Base-by-base conservation (phyloP, 2,113 vertebrate species). In the Tinamus guttatus region DNA sequence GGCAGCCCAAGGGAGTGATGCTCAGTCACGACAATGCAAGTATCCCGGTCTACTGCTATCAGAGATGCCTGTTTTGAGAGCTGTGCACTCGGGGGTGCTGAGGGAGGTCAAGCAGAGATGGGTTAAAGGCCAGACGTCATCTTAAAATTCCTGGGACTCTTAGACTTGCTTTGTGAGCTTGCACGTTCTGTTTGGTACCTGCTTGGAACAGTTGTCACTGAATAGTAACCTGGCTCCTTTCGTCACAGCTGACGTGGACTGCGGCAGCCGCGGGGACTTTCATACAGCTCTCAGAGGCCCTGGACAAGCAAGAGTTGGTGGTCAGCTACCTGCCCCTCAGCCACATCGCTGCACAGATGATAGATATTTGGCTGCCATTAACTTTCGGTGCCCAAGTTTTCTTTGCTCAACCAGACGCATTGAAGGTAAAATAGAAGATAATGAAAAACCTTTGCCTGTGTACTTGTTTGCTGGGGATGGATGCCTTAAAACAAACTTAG, bases 291-390 rank as follows among this genome's bases (percentile, higher is more conserved):
- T 60, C 24, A 0, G 90, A 95, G 0, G 96, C 98, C 11, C 30
- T n/a, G 0, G 67, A 95, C 19, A 78, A 65, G n/a, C 99, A 99
- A 97, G 99, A 99, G 81, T 4, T 63, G 5, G 97, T 99, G 86
- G 95, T 99, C 93, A 99, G 99, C 94, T 99, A 99, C 92, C 98
- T 99, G 59, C 99, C 99, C 2, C 99, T 99, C 85, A 99, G 99
- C 81, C 99, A 99, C 90, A 87, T 99, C 2, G 98, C 99, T 0
- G 98, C 99, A 0, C 99, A 99, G 94, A 99, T 99, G 98, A 90
- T 98, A 1, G 99, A 99, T 68, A 97, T 99, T n/a, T 99, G 99
- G 99, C 34, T 98, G 9, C 81, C 98, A 18, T 97, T 99, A 83
- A 97, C 81, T 30, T 96, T 98, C 0, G 99, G 99, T 9, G 98